Base-by-base conservation (phyloP, 2,113 vertebrate genomes). In the Eudyptes chrysolophus region DNA sequence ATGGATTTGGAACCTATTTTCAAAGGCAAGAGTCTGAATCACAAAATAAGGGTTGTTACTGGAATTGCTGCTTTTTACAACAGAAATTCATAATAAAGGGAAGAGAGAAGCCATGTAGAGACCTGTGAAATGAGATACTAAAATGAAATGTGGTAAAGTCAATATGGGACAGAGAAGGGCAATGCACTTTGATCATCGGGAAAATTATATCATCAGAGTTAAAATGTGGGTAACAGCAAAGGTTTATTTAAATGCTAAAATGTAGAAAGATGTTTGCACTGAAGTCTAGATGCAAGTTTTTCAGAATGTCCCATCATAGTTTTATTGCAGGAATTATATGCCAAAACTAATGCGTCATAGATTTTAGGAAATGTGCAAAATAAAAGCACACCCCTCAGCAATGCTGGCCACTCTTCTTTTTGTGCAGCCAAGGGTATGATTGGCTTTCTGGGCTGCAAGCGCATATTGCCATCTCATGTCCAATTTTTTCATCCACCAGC, bases 1-100 rank as follows among this genome's bases (percentile, higher is more conserved):
- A 89, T 83, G 87, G 48, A 69, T 94, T 96, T 94, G 66, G 83
- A 94, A 77, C 29, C 20, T 85, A 27, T 94, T 96, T 97, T 89
- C 87, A 85, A 96, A 89, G 62, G 27, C 72, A 87, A 82, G 48
- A 79, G 54, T 83, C 58, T 95, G 87, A 93, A 91, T 94, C 81
- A 91, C 72, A 91, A 94, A 94, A 93, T 65, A 96, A 69, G 24
- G 14, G 32, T 74, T 95, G 49, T 94, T 96, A 85, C 94, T 66
- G 93, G 87, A 96, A 96, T 51, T 66, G 60, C 70, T 83, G 61
- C 40, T 94, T 92, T 91, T 89, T 82, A 58, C 24, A 79, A 72
- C 30, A 58, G 58, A 91, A 84, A 62, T 74, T 61, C 48, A 16
- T 90, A 75, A 78, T 74, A 87, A 76, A 81, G 12, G 44, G 57